phyloP scores from a whole-genome alignment of 2,888 invertebrate genomes.

The Nebria salina region DNA sequence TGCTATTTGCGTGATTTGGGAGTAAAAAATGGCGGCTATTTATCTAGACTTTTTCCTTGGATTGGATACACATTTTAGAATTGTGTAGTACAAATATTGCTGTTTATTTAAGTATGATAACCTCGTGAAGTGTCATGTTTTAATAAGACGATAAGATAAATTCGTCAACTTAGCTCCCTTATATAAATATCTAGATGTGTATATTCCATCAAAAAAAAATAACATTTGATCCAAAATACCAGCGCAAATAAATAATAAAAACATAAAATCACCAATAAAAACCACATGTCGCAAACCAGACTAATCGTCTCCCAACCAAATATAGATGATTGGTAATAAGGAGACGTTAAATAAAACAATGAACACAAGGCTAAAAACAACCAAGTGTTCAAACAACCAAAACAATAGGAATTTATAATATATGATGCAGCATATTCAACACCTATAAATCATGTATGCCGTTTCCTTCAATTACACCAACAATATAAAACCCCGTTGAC shows the following conservation, averaged over 20 bases:
- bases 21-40: too few relatives aligned
- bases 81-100: too few relatives aligned
- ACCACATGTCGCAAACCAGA: too few relatives aligned
- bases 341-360: not conserved
- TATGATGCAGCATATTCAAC: not conserved
- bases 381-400: not conserved
- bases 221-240: too few relatives aligned
- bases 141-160: conserved; percentile 28
- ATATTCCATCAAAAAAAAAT: too few relatives aligned
- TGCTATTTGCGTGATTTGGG: too few relatives aligned
- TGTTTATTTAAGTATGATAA: conserved; percentile 24
- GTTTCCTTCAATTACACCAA: not conserved
- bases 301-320: too few relatives aligned
- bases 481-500: not conserved
- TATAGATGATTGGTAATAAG: too few relatives aligned
- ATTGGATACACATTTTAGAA: too few relatives aligned
- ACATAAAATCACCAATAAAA: not conserved
- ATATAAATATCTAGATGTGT: too few relatives aligned
- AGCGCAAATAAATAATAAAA: not conserved
- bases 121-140: conserved; percentile 26
- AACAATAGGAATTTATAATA: not conserved
- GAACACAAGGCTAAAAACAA: not conserved
- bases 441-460: not conserved
- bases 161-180: not conserved
- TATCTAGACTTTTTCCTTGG: too few relatives aligned